Percentiles rank a stretch among this genome's conserved stretches.
Conservation (phyloP, 1,140 invertebrate genomes). For the Hesperophylax magnus region DNA sequence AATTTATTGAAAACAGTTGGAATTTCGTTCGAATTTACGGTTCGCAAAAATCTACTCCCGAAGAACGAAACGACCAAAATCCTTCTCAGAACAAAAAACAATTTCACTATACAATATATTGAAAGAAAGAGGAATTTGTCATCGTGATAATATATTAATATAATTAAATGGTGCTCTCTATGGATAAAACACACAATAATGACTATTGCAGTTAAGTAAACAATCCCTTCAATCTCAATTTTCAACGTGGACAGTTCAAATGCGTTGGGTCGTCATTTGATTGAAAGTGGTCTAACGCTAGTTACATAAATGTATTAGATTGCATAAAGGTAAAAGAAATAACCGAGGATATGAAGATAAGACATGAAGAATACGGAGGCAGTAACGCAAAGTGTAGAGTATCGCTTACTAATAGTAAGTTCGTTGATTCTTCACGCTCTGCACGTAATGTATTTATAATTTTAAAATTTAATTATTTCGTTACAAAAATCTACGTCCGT, state of each 20-base stretch:
- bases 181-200: slow-evolving; percentile 3
- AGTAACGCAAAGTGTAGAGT: too few relatives aligned
- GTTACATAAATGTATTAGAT: too few relatives aligned
- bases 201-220: slow-evolving; percentile 10
- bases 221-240: slow-evolving; percentile 8
- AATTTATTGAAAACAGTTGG: too few relatives aligned
- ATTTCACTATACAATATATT: slow-evolving; percentile 14
- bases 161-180: slow-evolving; percentile 3
- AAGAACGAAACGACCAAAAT: neutral
- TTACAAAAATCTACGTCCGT: slow-evolving; percentile 54
- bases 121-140: slow-evolving; percentile 7
- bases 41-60: too few relatives aligned
- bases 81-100: slow-evolving; percentile 5
- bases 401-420: neutral
- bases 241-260: neutral
- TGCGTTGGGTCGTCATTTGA: too few relatives aligned
- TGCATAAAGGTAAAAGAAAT: too few relatives aligned
- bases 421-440: slow-evolving; percentile 19
- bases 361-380: too few relatives aligned
- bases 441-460: neutral
- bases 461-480: slow-evolving; percentile 33
- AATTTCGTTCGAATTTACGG: too few relatives aligned
- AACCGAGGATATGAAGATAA: too few relatives aligned
- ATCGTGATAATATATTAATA: neutral
- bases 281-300: too few relatives aligned